Conservation (phyloP, 1,140 invertebrate species). For the Ips typographus region DNA sequence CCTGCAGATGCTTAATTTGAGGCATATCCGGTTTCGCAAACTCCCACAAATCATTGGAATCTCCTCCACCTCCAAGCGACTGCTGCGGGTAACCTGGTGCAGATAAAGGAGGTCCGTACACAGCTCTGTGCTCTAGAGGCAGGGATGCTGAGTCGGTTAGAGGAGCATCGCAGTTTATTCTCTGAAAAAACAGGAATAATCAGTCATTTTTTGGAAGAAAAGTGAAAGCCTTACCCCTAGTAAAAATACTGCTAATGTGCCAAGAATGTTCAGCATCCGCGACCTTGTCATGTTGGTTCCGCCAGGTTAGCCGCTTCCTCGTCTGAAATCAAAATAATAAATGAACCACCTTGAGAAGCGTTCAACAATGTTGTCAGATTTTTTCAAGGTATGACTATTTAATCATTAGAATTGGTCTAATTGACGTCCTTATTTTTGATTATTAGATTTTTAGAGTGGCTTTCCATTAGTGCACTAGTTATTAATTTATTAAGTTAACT, state of each 20-base stretch:
- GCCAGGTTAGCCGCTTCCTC: constrained; percentile 40
- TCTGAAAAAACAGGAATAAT: constrained; percentile 54
- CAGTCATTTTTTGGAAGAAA: constrained; percentile 11
- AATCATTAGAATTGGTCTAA: too few species aligned
- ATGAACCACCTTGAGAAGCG: constrained; percentile 38
- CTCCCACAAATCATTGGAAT: constrained; percentile 77
- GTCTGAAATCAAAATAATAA: constrained; percentile 47
- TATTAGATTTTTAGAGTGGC: too few species aligned
- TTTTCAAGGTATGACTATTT: not conserved
- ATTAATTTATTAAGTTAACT: too few species aligned
- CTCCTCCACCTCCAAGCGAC: constrained; percentile 44
- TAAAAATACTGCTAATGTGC: constrained; percentile 39
- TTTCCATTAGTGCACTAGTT: too few species aligned
- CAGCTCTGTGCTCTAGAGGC: constrained; percentile 74
- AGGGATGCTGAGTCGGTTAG: constrained; percentile 75
- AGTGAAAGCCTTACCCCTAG: constrained; percentile 42
- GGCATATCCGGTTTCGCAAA: constrained; percentile 81
- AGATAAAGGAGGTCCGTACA: constrained; percentile 70
- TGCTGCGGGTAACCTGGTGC: constrained; percentile 58
- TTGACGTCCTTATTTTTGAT: too few species aligned
- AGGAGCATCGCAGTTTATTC: constrained; percentile 71
- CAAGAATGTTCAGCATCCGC: constrained; percentile 39
- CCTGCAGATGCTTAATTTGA: constrained; percentile 88
- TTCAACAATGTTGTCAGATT: constrained; percentile 26
- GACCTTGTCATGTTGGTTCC: constrained; percentile 44